Evolutionary conservation across 2,797 vertebrate species (phyloP), one percentile per base, ranked within the genome.

Genomic region (Acropternis orthonyx): DNA sequence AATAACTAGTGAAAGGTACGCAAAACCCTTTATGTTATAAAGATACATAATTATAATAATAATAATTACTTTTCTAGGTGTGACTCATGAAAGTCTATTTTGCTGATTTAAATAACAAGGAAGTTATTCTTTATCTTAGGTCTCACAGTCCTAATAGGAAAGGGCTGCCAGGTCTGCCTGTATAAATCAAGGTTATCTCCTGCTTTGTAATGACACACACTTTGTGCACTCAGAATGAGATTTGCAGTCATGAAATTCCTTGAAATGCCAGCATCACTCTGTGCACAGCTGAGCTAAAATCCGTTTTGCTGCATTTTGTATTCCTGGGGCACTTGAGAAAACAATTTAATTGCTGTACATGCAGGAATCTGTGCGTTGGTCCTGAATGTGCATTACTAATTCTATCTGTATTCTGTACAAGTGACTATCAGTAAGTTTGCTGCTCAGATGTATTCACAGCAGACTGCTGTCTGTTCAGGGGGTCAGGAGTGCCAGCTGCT

Each of bases 161-260:
- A 94, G 55, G 72, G 6, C 68, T 96, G 77, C 52, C 71, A 93
- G 74, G 74, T 67, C 49, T 88, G 56, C 77, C 77, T 67, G 21
- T 85, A 79, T 83, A 96, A 96, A 85, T 93, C 54, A 27, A 79
- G 74, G 41, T 88, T 88, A 92, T 93, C 77, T 73, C 65, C 78
- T 84, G 66, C 37, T 89, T 85, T 92, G 69, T 67, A 82, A 65
- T 36, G 71, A 26, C 77, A 73, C 43, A 21, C 1, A 1, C 27
- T 90, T 81, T 74, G 28, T 89, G 46, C 51, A 72, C 44, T 46
- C 63, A 61, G 48, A 87, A n/a, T 37, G 87, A 76, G 48, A 65
- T 74, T 74, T 93, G 49, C 49, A 76, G n/a, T 55, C 78, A 72
- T 37, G 21, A 48, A 71, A 61, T 68, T 51, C 14, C 34, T 54